Evolutionary conservation across 2,888 invertebrate species (phyloP).

Genomic region (Agrotis segetum): DNA sequence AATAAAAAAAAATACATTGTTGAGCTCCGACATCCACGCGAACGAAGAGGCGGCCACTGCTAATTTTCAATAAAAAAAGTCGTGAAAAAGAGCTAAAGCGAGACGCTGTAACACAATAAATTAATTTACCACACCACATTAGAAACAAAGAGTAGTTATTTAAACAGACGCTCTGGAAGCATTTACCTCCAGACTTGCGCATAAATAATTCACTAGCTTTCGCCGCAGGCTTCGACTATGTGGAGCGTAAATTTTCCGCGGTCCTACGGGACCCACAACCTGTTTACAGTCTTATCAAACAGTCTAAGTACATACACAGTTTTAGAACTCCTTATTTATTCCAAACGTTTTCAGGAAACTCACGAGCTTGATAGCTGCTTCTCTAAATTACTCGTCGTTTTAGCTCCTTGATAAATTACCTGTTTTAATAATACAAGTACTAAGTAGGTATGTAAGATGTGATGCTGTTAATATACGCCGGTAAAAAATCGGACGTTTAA

Average conservation of each 20-base stretch:
- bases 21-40: too few relatives aligned
- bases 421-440: not conserved
- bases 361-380: constrained; percentile 12
- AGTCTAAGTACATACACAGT: constrained; percentile 23
- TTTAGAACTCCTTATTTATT: constrained; percentile 42
- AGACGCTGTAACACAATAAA: not conserved
- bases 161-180: constrained; percentile 15
- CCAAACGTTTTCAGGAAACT: constrained; percentile 14
- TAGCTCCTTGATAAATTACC: not conserved
- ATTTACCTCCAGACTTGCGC: constrained; percentile 14
- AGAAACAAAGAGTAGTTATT: constrained; percentile 3
- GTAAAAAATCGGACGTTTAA: too few relatives aligned
- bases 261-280: constrained; percentile 43
- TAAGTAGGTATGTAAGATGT: too few relatives aligned
- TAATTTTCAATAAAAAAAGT: too few relatives aligned
- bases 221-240: not conserved
- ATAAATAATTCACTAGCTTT: constrained; percentile 41
- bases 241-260: constrained; percentile 36
- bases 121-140: too few relatives aligned
- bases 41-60: too few relatives aligned
- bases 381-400: not conserved
- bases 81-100: not conserved
- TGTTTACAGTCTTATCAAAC: constrained; percentile 30
- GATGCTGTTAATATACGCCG: too few relatives aligned
- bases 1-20: too few relatives aligned